phyloP scores from a whole-genome alignment of 2,888 invertebrate species.

The Chrysodeixis includens region DNA sequence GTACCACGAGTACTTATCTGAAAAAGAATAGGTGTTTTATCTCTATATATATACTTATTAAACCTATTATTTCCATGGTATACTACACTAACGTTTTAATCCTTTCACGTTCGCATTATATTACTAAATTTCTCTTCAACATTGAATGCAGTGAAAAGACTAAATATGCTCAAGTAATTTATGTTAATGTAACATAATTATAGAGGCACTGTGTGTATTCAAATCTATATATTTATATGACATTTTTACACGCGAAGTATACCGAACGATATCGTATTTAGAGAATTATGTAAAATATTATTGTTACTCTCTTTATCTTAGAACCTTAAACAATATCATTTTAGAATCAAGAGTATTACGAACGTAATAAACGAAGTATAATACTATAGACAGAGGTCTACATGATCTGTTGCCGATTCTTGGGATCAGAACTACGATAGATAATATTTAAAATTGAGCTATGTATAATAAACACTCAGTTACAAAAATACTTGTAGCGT shows the following conservation, averaged over 20 bases:
- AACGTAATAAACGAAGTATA: constrained; percentile 48
- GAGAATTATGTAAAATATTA: constrained; percentile 67
- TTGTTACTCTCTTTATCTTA: constrained; percentile 58
- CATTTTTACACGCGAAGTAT: constrained; percentile 79
- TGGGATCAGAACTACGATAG: constrained; percentile 60
- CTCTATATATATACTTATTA: constrained; percentile 76
- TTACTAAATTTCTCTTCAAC: constrained; percentile 45
- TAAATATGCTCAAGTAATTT: constrained; percentile 87
- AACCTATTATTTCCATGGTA: constrained; percentile 81
- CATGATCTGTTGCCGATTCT: constrained; percentile 47
- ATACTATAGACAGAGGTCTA: constrained; percentile 45
- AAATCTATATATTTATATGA: constrained; percentile 80
- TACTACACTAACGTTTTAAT: constrained; percentile 82
- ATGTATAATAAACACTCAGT: constrained; percentile 82
- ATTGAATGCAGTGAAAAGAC: constrained; percentile 79
- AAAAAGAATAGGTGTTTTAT: constrained; percentile 77
- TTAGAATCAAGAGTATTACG: constrained; percentile 50
- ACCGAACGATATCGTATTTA: constrained; percentile 68
- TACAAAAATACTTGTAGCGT: constrained; percentile 88
- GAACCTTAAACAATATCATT: constrained; percentile 47
- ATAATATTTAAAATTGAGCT: constrained; percentile 85
- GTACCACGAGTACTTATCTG: constrained; percentile 76
- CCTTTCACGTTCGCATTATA: constrained; percentile 76
- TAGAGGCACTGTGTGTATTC: constrained; percentile 90
- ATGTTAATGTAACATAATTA: constrained; percentile 90